Evolutionary conservation across 2,888 invertebrate genomes (phyloP).

Genomic region (Mimas tiliae): DNA sequence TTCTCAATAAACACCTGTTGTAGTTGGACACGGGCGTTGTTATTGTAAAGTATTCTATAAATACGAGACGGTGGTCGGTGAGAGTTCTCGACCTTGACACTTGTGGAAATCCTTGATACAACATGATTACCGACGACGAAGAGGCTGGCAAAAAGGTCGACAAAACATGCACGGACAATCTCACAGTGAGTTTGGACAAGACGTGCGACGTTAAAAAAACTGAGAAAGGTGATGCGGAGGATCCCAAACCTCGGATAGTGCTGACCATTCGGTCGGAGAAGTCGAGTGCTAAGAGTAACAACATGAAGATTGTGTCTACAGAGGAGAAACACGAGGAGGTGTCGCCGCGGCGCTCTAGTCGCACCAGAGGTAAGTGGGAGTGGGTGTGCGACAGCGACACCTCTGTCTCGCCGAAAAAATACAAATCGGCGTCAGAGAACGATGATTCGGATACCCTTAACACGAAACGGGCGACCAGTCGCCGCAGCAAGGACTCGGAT

Average conservation of each 20-base stretch:
- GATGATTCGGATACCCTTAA: slow-evolving; percentile 69
- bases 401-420: slow-evolving; percentile 57
- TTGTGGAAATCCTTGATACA: slow-evolving; percentile 60
- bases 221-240: slow-evolving; percentile 64
- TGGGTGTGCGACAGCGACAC: slow-evolving; percentile 67
- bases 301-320: slow-evolving; percentile 80
- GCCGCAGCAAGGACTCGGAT: slow-evolving; percentile 86
- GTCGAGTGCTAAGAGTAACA: slow-evolving; percentile 78
- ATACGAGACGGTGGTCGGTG: slow-evolving; percentile 31
- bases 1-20: slow-evolving; percentile 3
- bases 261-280: slow-evolving; percentile 87
- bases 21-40: neutral
- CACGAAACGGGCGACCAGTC: slow-evolving; percentile 86
- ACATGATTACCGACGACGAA: slow-evolving; percentile 70
- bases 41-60: slow-evolving; percentile 6
- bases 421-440: slow-evolving; percentile 65
- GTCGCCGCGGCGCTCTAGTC: slow-evolving; percentile 65
- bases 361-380: slow-evolving; percentile 69
- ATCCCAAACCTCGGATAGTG: slow-evolving; percentile 85
- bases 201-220: slow-evolving; percentile 55
- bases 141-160: slow-evolving; percentile 62
- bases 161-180: slow-evolving; percentile 54
- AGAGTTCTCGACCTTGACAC: slow-evolving; percentile 43
- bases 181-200: slow-evolving; percentile 58
- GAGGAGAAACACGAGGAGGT: slow-evolving; percentile 75